Evolutionary conservation across 2,797 vertebrate species (phyloP).

Genomic region (Spondyliosoma cantharus): DNA sequence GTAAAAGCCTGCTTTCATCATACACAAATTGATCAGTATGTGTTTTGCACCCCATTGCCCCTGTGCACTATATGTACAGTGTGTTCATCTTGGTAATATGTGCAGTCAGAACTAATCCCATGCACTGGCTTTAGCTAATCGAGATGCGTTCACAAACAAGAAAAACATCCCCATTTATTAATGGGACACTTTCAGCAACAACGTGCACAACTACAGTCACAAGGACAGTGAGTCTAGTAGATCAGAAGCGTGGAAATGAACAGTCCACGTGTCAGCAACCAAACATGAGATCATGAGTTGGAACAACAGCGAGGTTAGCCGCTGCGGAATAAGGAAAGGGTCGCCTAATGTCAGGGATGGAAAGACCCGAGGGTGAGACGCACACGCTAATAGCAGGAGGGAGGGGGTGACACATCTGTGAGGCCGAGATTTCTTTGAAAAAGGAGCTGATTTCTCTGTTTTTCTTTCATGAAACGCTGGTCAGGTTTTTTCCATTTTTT

Average conservation of each 20-base stretch:
- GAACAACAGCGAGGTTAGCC: conserved; percentile 53
- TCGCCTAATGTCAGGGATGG: conserved; percentile 38
- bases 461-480: conserved; percentile 13
- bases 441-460: conserved; percentile 10
- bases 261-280: conserved; percentile 48
- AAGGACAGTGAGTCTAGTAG: conserved; percentile 37
- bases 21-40: conserved; percentile 21
- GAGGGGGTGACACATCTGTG: not conserved
- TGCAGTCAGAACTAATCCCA: conserved; percentile 12
- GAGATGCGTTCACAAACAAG: conserved; percentile 13
- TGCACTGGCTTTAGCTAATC: conserved; percentile 13
- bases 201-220: conserved; percentile 49
- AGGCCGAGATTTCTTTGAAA: not conserved
- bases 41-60: conserved; percentile 20
- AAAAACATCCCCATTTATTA: conserved; percentile 32
- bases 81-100: conserved; percentile 42
- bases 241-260: conserved; percentile 46
- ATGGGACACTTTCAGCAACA: conserved; percentile 47
- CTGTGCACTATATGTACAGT: not conserved
- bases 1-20: conserved; percentile 28
- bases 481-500: conserved; percentile 5
- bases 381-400: not conserved
- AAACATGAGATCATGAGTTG: conserved; percentile 59
- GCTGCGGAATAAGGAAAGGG: conserved; percentile 50
- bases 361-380: conserved; percentile 33